Base-by-base conservation (phyloP, 2,113 vertebrate genomes). In the Triplophysa dalaica region DNA sequence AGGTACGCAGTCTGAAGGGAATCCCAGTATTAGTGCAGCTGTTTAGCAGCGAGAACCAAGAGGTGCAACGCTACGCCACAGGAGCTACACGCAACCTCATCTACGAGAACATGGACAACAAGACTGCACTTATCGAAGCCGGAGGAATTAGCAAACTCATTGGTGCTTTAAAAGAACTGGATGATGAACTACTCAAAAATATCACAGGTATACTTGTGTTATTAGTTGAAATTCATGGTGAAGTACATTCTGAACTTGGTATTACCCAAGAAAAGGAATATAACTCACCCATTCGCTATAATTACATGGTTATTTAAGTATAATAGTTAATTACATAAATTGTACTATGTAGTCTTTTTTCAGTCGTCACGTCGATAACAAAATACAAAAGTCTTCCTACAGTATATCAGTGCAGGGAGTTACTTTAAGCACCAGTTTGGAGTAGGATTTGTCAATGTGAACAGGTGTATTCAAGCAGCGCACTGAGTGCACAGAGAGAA, bases 41-140 rank as follows among this genome's bases (percentile, higher is more conserved):
- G 45, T 97, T 97, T 90, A 94, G 94, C 90, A 95, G 94, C 6
- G 92, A 95, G n/a, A 95, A 93, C 88, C 91, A 93, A 85, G 97
- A 98, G 82, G 95, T 99, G 77, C 96, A 96, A 90, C 94, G 95
- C 67, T 96, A 94, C 0, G 94, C 96, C 70, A 98, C 96, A 0
- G 98, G 96, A 0, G 97, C 98, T 86, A 96, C 92, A 83, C 94
- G 97, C 67, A 99, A 99, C 90, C 94, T 98, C 84, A 96, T 99
- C 88, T 99, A 98, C 0, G 97, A 99, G 88, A 98, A 93, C 0
- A 70, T 91, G 0, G 94, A 97, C 69, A 99, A 99, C 90, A 99
- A 99, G 89, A 88, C 90, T 22, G 94, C 93, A 0, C 92, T 99
- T 69, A 95, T 98, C 41, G 93, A 96, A 62, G 94, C 95, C 26